These are phyloP conservation scores for Conus canariensis DNA, from an alignment of 2,888 invertebrate species.

Conservation along the genomic window DNA sequence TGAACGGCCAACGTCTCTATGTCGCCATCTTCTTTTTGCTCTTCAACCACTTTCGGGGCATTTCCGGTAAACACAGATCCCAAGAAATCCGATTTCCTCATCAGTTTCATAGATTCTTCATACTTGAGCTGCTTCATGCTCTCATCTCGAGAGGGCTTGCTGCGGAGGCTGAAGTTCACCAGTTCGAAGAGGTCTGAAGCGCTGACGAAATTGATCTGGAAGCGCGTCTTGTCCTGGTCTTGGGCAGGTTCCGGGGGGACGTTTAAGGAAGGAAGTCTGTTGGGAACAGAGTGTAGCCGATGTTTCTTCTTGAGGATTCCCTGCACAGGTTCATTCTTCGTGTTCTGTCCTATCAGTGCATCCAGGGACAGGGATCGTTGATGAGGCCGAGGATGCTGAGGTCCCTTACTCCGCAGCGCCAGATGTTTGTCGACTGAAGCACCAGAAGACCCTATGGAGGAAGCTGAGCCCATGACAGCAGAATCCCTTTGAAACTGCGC, in stretches of 20 bases:
- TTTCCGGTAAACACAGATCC: not conserved
- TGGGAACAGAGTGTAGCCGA: not conserved
- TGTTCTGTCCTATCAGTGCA: constrained; percentile 45
- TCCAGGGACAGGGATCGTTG: constrained; percentile 63
- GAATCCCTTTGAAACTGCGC: not conserved
- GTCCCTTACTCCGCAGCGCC: not conserved
- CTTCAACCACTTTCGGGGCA: not conserved
- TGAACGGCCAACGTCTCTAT: not conserved
- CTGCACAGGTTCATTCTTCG: not conserved
- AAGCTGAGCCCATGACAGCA: not conserved
- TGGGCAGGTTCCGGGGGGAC: not conserved
- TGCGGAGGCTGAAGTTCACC: constrained; percentile 63
- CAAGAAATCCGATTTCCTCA: not conserved
- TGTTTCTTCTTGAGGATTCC: not conserved
- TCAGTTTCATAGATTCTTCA: constrained; percentile 36
- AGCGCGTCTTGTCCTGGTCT: constrained; percentile 19
- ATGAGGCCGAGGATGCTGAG: not conserved
- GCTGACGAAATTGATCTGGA: constrained; percentile 64
- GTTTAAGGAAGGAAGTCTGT: not conserved
- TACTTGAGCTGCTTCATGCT: constrained; percentile 39
- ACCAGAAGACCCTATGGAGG: not conserved
- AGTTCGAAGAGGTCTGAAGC: constrained; percentile 67
- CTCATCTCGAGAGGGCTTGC: constrained; percentile 54
- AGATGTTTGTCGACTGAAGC: not conserved
- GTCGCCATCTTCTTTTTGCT: not conserved